Evolutionary conservation across 1,140 invertebrate species (phyloP).

Genomic region (Oreohelix idahoensis): DNA sequence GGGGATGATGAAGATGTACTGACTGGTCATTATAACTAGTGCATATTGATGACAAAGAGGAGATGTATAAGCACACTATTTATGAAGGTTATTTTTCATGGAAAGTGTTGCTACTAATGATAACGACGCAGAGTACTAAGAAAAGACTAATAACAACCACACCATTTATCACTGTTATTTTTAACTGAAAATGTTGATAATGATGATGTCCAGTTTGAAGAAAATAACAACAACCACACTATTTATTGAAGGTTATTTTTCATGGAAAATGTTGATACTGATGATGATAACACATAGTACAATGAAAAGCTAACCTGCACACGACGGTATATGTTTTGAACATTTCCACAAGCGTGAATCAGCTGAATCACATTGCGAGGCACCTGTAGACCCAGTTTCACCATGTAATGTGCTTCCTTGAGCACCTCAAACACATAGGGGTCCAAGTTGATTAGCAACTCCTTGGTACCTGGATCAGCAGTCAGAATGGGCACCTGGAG

Average conservation of each 20-base stretch:
- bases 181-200: too few species aligned
- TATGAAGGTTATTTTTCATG: too few species aligned
- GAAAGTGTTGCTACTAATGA: neutral
- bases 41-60: too few species aligned
- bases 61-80: too few species aligned
- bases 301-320: conserved; percentile 78
- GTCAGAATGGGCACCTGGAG: conserved; percentile 66
- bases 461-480: conserved; percentile 59
- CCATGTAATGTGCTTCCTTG: conserved; percentile 87
- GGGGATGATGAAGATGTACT: too few species aligned
- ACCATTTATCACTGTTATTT: too few species aligned
- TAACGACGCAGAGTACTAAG: neutral
- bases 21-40: too few species aligned
- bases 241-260: too few species aligned
- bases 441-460: conserved; percentile 70
- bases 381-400: conserved; percentile 85
- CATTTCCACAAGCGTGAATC: conserved; percentile 76
- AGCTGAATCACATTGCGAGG: conserved; percentile 87
- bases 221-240: too few species aligned
- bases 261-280: neutral
- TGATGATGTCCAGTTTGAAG: too few species aligned
- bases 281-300: neutral
- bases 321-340: conserved; percentile 83
- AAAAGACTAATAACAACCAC: too few species aligned
- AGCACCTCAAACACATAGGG: conserved; percentile 76